Evolutionary conservation across 30 jellyfish, hydroid and myxozoan genomes (phyloP), one percentile per base, ranked within the genome.

Genomic region (Aurelia sp.): DNA sequence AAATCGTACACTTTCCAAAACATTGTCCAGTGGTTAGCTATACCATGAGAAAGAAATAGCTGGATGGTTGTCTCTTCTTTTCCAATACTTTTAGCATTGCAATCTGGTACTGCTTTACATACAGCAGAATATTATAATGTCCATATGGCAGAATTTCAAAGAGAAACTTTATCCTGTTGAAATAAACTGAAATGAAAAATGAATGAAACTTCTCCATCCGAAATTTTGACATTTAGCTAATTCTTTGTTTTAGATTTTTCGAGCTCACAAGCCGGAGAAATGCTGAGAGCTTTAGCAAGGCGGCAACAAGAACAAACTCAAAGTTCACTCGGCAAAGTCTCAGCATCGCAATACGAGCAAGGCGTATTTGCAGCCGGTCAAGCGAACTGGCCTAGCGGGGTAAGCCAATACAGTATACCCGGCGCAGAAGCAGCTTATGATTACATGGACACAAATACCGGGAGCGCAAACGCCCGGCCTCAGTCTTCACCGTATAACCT

Each of bases 221-320:
- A 66, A 66, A 18, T 22, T 8, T 17, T 13, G 3, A 15, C 67
- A 19, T 8, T 81, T 6, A 5, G n/a, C 40, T 22, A 4, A 17
- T 52, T 40, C 68, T 16, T 59, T 58, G n/a, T 13, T 52, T 55
- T 30, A 79, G 90, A 90, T 85, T 79, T 89, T 58, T 79, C 96
- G 69, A 95, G 63, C 47, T 35, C 90, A 35, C 99, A 89, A 72
- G 99, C 99, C 37, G 97, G 97, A 57, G 96, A 89, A 17, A 78
- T 95, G 91, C 92, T 95, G 8, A 91, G 97, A 23, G 97, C 96
- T 17, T 40, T 95, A 59, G 99, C 99, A 60, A 81, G 98, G 41
- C 89, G 92, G 44, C 98, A 88, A 58, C 99, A 95, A 82, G 98
- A 95, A 23, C 91, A 88, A 41, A 7, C 88, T 22, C 97, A 73